A percentile compares a stretch with the other conserved stretches of the same genome.
Conservation (phyloP, 23 tunicate genomes). For the Styela clava region DNA sequence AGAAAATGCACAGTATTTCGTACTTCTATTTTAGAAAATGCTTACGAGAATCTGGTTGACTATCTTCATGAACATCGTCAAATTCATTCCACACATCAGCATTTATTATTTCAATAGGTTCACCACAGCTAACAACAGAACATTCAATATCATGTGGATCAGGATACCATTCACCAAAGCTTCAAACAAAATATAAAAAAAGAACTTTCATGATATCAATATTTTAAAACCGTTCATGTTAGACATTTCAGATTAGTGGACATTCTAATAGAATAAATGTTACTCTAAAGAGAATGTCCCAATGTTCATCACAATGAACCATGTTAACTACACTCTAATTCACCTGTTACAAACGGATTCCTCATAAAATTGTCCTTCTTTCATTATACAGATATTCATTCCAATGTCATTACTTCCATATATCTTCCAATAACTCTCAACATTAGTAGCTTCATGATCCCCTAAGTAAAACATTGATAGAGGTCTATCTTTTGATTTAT, state of each 20-base stretch:
- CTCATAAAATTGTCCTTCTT: conserved; percentile 65
- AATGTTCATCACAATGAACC: no score
- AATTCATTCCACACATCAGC: not conserved
- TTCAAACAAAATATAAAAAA: conserved; percentile 33
- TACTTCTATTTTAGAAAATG: no score
- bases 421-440: conserved; percentile 56
- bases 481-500: not conserved
- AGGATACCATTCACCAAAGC: conserved; percentile 71
- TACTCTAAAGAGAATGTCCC: no score
- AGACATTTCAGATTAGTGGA: no score
- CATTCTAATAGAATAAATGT: no score
- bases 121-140: conserved; percentile 60
- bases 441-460: conserved; percentile 24
- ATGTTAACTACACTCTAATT: no score
- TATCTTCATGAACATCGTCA: not conserved
- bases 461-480: conserved; percentile 6
- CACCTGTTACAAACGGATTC: conserved; percentile 46
- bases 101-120: conserved; percentile 36
- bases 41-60: no score
- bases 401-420: conserved; percentile 12
- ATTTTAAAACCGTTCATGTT: not conserved
- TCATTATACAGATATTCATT: conserved; percentile 39
- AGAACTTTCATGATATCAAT: not conserved
- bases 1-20: no score
- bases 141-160: conserved; percentile 56